phyloP scores from a whole-genome alignment of 1,140 invertebrate genomes.

The Drosophila sechellia region DNA sequence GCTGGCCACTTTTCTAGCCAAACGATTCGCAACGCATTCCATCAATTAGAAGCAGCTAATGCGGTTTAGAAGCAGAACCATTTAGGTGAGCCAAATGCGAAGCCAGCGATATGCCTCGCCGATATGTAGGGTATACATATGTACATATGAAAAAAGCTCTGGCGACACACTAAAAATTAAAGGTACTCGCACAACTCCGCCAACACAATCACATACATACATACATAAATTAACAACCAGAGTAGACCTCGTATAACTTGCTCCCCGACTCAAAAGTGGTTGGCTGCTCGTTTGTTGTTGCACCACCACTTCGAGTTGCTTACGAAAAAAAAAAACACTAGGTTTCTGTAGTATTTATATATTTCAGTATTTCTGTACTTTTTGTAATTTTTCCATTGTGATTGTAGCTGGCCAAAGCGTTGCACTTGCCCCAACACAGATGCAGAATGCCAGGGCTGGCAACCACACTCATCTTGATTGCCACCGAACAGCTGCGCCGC shows the following conservation, averaged over 20 bases:
- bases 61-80: conserved; percentile 8
- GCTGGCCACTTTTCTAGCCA: not conserved
- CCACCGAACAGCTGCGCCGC: conserved; percentile 55
- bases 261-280: conserved; percentile 69
- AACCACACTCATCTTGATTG: conserved; percentile 63
- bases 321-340: conserved; percentile 70
- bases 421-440: conserved; percentile 65
- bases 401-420: conserved; percentile 40
- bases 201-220: conserved; percentile 40
- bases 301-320: conserved; percentile 52
- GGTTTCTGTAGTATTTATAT: conserved; percentile 37
- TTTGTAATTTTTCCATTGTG: conserved; percentile 40
- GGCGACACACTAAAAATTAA: conserved; percentile 55
- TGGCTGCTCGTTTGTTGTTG: conserved; percentile 29
- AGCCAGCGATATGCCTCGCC: conserved; percentile 5
- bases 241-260: conserved; percentile 72
- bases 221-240: conserved; percentile 51
- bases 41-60: conserved; percentile 29
- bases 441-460: conserved; percentile 23
- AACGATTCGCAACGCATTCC: conserved; percentile 17
- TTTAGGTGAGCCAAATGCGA: not conserved
- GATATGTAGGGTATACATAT: conserved; percentile 15
- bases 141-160: conserved; percentile 44
- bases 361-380: conserved; percentile 6
- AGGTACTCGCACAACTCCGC: conserved; percentile 47